Conservation (phyloP, 2,888 invertebrate genomes). For the Eueremaeus valkanovi region DNA sequence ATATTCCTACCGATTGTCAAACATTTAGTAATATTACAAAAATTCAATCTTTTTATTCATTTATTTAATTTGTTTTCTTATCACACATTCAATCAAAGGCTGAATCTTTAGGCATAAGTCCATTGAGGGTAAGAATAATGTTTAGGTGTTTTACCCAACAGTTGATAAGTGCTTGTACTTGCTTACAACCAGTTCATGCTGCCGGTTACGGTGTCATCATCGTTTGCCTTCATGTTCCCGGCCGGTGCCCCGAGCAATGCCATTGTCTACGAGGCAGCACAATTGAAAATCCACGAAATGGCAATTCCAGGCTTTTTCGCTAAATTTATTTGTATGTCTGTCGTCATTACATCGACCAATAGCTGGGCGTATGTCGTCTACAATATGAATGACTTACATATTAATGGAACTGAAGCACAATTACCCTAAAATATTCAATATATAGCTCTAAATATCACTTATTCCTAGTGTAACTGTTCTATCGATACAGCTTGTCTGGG, state of each 20-base stretch:
- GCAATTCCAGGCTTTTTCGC: conserved; percentile 52
- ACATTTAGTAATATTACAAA: conserved; percentile 62
- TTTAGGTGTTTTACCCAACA: too few species aligned
- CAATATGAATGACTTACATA: not conserved
- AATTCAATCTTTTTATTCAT: not conserved
- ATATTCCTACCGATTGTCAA: conserved; percentile 77
- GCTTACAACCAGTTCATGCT: too few species aligned
- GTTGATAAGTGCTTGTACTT: too few species aligned
- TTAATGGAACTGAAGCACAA: not conserved
- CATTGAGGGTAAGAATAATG: too few species aligned
- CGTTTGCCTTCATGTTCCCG: conserved; percentile 83
- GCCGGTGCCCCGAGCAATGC: conserved; percentile 96
- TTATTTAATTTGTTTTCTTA: conserved; percentile 19
- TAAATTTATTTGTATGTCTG: conserved; percentile 20
- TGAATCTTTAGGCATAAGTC: conserved; percentile 68
- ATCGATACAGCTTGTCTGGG: too few species aligned
- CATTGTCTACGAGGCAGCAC: conserved; percentile 77
- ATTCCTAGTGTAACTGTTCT: too few species aligned
- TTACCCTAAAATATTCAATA: not conserved
- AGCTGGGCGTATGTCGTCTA: conserved; percentile 21
- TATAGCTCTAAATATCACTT: not conserved
- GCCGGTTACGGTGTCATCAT: conserved; percentile 80
- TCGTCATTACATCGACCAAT: not conserved
- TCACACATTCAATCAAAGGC: conserved; percentile 62
- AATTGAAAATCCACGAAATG: conserved; percentile 74